These are phyloP conservation scores for Empis livida DNA, from an alignment of 2,888 invertebrate species.

Conservation along the genomic window DNA sequence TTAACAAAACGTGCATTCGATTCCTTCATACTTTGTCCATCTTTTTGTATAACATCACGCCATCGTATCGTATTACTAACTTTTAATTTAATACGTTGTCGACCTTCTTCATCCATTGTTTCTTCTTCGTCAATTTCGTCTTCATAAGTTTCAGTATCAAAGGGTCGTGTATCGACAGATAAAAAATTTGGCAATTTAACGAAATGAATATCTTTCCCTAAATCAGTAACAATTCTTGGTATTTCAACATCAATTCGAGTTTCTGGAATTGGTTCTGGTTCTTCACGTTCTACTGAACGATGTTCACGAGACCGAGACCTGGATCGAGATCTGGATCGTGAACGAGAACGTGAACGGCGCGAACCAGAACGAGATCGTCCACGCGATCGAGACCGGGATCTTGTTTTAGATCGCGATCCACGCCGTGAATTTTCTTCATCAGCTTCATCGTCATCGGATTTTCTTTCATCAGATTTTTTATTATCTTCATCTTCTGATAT, in stretches of 20 bases:
- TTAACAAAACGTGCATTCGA: constrained; percentile 91
- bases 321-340: constrained; percentile 27
- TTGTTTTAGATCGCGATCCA: constrained; percentile 13
- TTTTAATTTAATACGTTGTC: constrained; percentile 69
- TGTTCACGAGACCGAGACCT: constrained; percentile 30
- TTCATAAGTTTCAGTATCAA: constrained; percentile 88
- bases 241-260: constrained; percentile 95
- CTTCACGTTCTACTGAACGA: constrained; percentile 31
- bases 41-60: constrained; percentile 70
- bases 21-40: constrained; percentile 70
- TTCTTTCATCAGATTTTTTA: constrained; percentile 24
- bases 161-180: constrained; percentile 94
- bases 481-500: constrained; percentile 61
- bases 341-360: constrained; percentile 21
- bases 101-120: constrained; percentile 92
- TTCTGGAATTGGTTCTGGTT: constrained; percentile 74
- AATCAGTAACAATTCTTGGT: constrained; percentile 84
- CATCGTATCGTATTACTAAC: constrained; percentile 97
- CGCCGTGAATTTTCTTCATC: constrained; percentile 25
- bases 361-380: constrained; percentile 21
- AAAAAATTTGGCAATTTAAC: constrained; percentile 97
- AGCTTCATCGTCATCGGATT: constrained; percentile 21
- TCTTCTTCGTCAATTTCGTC: constrained; percentile 99
- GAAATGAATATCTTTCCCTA: constrained; percentile 87
- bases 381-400: constrained; percentile 14